Evolutionary conservation across 2,888 invertebrate genomes (phyloP).

Genomic region (Sminthurides aquaticus): DNA sequence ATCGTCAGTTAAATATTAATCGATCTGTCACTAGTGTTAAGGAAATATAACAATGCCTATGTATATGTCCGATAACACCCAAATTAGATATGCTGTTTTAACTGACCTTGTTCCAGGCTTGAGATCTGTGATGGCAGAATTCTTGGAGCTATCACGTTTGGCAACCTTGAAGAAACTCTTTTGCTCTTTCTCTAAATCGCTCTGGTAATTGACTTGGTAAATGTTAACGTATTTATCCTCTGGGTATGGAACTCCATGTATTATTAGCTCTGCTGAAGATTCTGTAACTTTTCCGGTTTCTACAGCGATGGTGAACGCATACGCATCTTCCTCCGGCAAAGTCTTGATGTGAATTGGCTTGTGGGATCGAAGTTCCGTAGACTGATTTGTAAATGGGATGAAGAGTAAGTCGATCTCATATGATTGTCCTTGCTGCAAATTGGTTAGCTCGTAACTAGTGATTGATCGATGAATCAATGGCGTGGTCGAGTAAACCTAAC

Average conservation of each 20-base stretch:
- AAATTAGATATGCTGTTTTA: too few species aligned
- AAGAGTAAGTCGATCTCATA: conserved; percentile 79
- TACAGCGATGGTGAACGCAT: conserved; percentile 71
- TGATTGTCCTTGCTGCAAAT: conserved; percentile 65
- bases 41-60: too few species aligned
- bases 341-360: conserved; percentile 64
- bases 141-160: conserved; percentile 62
- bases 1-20: too few species aligned
- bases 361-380: conserved; percentile 68
- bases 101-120: conserved; percentile 61
- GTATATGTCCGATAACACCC: too few species aligned
- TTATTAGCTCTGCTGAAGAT: conserved; percentile 67
- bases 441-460: conserved; percentile 67
- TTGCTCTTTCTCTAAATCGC: conserved; percentile 61
- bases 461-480: conserved; percentile 76
- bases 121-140: conserved; percentile 59
- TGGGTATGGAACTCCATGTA: conserved; percentile 79
- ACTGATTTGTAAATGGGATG: conserved; percentile 67
- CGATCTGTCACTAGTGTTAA: neutral
- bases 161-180: conserved; percentile 67
- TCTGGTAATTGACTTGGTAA: conserved; percentile 74
- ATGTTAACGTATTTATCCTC: conserved; percentile 85
- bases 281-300: conserved; percentile 69
- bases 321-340: conserved; percentile 66
- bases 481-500: conserved; percentile 67